These are phyloP conservation scores for Pipistrellus kuhlii DNA, from an alignment of 2,797 vertebrate genomes.

Conservation along the genomic window DNA sequence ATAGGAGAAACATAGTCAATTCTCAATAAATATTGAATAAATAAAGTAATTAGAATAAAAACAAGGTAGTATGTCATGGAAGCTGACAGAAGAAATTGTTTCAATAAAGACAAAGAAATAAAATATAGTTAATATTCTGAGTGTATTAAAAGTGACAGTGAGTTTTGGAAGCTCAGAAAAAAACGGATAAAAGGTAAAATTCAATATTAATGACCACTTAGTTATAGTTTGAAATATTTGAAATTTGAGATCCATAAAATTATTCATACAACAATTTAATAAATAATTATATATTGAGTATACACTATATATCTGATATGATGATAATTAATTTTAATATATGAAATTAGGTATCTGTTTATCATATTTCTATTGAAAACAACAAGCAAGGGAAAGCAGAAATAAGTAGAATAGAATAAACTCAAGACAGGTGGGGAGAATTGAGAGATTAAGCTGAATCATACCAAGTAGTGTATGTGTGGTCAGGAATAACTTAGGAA, in stretches of 20 bases:
- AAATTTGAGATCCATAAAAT: background rate
- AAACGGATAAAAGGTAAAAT: background rate
- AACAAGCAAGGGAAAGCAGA: background rate
- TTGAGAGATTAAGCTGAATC: background rate
- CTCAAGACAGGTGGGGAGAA: background rate
- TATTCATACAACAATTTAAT: background rate
- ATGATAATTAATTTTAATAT: background rate
- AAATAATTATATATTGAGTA: background rate
- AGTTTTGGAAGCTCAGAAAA: background rate
- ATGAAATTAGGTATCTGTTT: background rate
- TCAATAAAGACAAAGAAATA: background rate
- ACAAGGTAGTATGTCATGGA: background rate
- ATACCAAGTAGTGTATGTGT: background rate
- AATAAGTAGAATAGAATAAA: background rate
- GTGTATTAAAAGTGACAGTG: background rate
- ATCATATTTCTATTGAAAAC: background rate
- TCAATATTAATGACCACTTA: background rate
- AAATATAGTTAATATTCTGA: background rate
- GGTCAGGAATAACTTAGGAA: background rate
- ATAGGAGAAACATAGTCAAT: background rate
- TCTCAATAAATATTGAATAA: slow-evolving; percentile 8
- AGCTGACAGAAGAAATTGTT: background rate
- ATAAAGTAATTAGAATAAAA: slow-evolving; percentile 27
- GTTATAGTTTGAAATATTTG: background rate
- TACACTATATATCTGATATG: background rate